A percentile compares a stretch with the other conserved stretches of the same genome.
These are phyloP conservation scores for Kryptolebias marmoratus DNA, from an alignment of 2,113 vertebrate genomes.

Conservation along the genomic window DNA sequence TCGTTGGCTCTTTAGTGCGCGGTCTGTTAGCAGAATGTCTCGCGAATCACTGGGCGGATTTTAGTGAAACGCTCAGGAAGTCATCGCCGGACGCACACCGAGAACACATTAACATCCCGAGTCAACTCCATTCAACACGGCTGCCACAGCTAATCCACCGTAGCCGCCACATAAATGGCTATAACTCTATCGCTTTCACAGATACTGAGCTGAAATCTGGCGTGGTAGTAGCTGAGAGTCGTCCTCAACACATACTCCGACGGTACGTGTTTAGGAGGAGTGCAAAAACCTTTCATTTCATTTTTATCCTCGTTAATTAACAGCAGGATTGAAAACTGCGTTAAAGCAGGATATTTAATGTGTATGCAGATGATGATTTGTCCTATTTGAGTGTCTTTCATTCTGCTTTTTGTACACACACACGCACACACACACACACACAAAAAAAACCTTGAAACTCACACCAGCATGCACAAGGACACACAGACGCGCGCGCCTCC, in stretches of 20 bases:
- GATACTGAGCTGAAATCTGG: neutral
- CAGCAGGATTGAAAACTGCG: too few species aligned
- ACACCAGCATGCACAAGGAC: neutral
- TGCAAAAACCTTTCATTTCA: too few species aligned
- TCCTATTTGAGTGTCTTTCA: neutral
- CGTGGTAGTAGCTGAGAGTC: neutral
- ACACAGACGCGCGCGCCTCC: slow-evolving; percentile 11
- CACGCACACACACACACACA: neutral
- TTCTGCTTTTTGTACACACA: slow-evolving; percentile 22
- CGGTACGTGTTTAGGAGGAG: too few species aligned
- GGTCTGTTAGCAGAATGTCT: too few species aligned
- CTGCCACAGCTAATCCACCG: neutral
- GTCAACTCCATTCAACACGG: neutral
- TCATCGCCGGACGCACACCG: neutral
- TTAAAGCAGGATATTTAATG: too few species aligned
- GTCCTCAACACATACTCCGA: too few species aligned
- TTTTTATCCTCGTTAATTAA: too few species aligned
- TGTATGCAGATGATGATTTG: too few species aligned
- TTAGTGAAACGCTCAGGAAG: neutral
- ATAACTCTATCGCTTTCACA: neutral
- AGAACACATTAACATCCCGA: neutral
- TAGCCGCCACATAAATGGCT: neutral
- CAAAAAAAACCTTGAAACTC: neutral
- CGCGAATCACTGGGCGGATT: neutral
- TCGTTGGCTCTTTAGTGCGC: neutral